Conservation (phyloP, 1,140 invertebrate species). For the Heterodera schachtii region DNA sequence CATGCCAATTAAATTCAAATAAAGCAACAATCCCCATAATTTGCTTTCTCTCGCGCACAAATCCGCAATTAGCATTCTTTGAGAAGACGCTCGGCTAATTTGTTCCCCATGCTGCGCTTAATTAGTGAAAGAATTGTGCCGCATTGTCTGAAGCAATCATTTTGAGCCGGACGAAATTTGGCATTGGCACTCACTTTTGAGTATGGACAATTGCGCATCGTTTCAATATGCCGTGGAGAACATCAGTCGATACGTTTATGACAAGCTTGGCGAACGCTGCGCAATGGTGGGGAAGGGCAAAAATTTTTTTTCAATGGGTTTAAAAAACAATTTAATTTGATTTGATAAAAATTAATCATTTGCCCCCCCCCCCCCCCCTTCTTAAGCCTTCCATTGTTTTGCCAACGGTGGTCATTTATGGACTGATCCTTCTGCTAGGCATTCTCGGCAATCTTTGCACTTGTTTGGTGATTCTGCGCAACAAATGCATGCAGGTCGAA, state of each 20-base stretch:
- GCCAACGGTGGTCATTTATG: slow-evolving; percentile 57
- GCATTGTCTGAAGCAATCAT: neutral
- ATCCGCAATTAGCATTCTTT: no score
- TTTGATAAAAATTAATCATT: no score
- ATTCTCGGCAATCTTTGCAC: slow-evolving; percentile 87
- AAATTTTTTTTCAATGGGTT: no score
- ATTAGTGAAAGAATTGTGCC: neutral
- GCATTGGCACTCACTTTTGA: neutral
- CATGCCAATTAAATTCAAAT: no score
- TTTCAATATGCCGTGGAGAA: slow-evolving; percentile 33
- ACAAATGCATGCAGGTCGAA: slow-evolving; percentile 78
- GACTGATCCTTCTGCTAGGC: slow-evolving; percentile 76
- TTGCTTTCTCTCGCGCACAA: no score
- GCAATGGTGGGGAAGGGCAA: slow-evolving; percentile 37
- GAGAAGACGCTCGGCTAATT: neutral
- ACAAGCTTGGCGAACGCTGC: slow-evolving; percentile 51
- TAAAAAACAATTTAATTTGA: no score
- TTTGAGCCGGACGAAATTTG: neutral
- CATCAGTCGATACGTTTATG: slow-evolving; percentile 47
- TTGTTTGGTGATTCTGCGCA: slow-evolving; percentile 85
- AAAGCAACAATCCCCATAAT: no score
- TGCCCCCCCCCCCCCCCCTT: no score
- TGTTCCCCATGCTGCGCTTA: neutral
- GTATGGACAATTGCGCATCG: slow-evolving; percentile 26
- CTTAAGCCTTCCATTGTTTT: slow-evolving; percentile 51